Percentiles rank a stretch among this genome's conserved stretches.
Evolutionary conservation across 1,140 invertebrate species (phyloP).

Genomic region (Goniozus legneri): DNA sequence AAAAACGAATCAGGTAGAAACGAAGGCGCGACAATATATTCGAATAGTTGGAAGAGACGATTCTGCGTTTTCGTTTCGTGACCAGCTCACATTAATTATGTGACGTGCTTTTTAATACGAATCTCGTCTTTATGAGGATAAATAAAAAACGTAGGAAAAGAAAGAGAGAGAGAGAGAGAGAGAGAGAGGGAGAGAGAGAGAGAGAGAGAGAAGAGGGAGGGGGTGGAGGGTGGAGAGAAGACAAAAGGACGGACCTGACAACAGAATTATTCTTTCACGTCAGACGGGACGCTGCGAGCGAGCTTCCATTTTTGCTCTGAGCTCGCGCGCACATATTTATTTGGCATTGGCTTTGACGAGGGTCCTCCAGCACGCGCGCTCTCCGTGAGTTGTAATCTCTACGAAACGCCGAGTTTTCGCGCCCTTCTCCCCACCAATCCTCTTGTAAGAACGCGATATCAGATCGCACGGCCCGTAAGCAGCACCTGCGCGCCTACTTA

Average conservation of each 20-base stretch:
- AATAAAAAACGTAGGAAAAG: no score
- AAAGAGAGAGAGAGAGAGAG: background rate
- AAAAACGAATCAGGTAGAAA: no score
- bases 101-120: slow-evolving; percentile 26
- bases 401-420: background rate
- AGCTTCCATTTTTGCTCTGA: background rate
- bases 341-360: slow-evolving; percentile 5
- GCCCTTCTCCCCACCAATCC: background rate
- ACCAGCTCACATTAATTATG: slow-evolving; percentile 26
- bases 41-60: no score
- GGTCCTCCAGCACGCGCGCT: background rate
- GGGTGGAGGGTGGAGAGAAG: background rate
- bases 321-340: slow-evolving; percentile 5
- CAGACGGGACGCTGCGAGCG: no score
- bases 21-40: no score
- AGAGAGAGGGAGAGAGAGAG: background rate
- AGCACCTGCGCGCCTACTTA: no score
- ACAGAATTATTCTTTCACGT: slow-evolving; percentile 23
- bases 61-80: slow-evolving; percentile 15
- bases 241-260: slow-evolving; percentile 20
- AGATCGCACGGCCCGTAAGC: no score
- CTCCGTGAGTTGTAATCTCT: background rate
- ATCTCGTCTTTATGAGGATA: slow-evolving; percentile 20
- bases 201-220: background rate
- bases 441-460: no score